A percentile compares a stretch with the other conserved stretches of the same genome.
Evolutionary conservation across 2,888 invertebrate genomes (phyloP).

Genomic region (Drosophila bunnanda): DNA sequence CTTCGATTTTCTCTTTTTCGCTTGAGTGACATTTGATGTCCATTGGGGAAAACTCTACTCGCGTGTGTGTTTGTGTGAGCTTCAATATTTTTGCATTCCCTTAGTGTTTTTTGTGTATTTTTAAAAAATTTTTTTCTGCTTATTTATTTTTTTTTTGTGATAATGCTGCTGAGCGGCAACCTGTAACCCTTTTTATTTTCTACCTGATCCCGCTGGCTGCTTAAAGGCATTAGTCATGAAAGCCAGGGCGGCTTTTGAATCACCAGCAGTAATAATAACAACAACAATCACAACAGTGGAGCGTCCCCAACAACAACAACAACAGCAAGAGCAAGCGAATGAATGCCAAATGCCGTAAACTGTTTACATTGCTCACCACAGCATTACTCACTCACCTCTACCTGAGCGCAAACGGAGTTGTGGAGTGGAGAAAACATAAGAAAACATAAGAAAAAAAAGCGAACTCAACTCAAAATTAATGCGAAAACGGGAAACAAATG

Average conservation of each 20-base stretch:
- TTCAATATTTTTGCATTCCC: neutral
- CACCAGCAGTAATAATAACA: slow-evolving; percentile 46
- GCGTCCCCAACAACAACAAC: slow-evolving; percentile 30
- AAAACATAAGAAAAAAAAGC: neutral
- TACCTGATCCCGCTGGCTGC: slow-evolving; percentile 36
- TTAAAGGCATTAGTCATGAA: slow-evolving; percentile 67
- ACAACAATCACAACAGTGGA: slow-evolving; percentile 25
- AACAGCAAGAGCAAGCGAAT: slow-evolving; percentile 36
- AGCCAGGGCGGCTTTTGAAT: slow-evolving; percentile 62
- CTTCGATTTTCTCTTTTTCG: slow-evolving; percentile 13
- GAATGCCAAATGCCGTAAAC: slow-evolving; percentile 49
- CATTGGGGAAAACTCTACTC: neutral
- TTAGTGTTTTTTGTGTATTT: neutral
- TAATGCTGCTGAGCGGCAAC: slow-evolving; percentile 34
- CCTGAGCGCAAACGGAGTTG: slow-evolving; percentile 17
- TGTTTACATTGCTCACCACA: slow-evolving; percentile 60
- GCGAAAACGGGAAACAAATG: slow-evolving; percentile 12
- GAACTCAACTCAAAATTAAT: neutral
- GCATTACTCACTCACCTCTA: slow-evolving; percentile 44
- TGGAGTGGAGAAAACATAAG: slow-evolving; percentile 3
- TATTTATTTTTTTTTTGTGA: slow-evolving; percentile 19
- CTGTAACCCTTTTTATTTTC: slow-evolving; percentile 34
- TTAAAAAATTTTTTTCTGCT: neutral
- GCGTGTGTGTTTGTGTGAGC: slow-evolving; percentile 5
- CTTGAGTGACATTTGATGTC: slow-evolving; percentile 19